Base-by-base conservation (phyloP, 1,140 invertebrate genomes). In the Orius laevigatus region DNA sequence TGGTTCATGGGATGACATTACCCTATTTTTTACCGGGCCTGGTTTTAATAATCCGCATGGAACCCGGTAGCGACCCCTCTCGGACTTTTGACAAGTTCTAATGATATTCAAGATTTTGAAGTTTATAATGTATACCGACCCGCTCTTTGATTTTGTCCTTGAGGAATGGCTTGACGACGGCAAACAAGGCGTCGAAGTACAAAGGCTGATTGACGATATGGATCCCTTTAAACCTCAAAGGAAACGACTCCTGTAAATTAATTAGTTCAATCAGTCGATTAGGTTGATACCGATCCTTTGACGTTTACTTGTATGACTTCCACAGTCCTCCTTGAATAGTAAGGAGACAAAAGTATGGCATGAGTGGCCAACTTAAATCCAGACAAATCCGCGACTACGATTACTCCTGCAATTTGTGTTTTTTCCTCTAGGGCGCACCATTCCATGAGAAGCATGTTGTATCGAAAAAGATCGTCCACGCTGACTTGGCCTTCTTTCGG, bases 161-260 rank as follows among this genome's bases (percentile, higher is more conserved):
- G 0, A 76, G 58, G 55, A 76, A 74, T 5, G 74, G 73, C 53
- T 70, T 71, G 10, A 75, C 53, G 48, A 76, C 63, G 41, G 73
- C 67, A 58, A 73, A 71, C 3, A 74, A 57, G 10, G 72, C 67
- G 53, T 73, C 71, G 51, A 76, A 73, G 53, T 74, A 70, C 58
- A 68, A 73, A 8, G 74, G 73, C 58, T 76, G 70, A 56, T 75
- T 73, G n/a, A 76, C 61, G 54, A 76, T 66, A 59, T 75, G 73
- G 45, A 77, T 70, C 11, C 67, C 72, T 55, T 70, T 70, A 58
- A 76, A 74, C 12, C 74, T 55, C 3, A 71, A 62, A 2, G 74
- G 74, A 59, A 74, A 76, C 44, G 71, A 71, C 53, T 76, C 73
- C 66, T 76, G 61, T 5, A 63, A 61, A 48, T 25, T 25, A 25